Conservation (phyloP, 35 echinoderm and acorn worm genomes). For the Nesometra sesokonis region DNA sequence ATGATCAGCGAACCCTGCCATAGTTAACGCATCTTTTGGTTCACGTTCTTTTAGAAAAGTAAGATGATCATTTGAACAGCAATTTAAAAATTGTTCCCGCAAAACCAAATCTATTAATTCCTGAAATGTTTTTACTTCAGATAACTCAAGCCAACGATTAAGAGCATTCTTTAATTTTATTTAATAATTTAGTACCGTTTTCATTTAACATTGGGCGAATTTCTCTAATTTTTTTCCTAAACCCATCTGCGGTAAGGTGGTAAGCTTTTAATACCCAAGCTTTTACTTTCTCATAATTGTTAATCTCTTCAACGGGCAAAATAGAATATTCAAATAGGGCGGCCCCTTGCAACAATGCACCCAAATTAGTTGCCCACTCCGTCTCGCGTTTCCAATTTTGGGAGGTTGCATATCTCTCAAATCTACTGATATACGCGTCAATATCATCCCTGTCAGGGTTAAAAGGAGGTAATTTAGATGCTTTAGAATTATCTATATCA, state of each 20-base stretch:
- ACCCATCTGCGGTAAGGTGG: neutral
- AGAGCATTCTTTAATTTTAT: neutral
- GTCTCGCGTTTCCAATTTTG: neutral
- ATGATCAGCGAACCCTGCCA: too few relatives aligned
- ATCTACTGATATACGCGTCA: neutral
- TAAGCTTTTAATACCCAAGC: neutral
- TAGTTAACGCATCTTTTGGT: too few relatives aligned
- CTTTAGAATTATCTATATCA: too few relatives aligned
- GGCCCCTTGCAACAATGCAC: conserved; percentile 13
- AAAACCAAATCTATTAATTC: too few relatives aligned
- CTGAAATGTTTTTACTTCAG: neutral
- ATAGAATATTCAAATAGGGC: neutral
- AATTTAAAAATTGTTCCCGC: too few relatives aligned
- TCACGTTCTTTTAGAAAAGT: too few relatives aligned
- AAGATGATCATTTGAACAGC: too few relatives aligned
- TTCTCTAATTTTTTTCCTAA: neutral
- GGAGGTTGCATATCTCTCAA: neutral
- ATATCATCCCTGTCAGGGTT: neutral
- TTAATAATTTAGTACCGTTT: neutral
- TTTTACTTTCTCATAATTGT: conserved; percentile 15
- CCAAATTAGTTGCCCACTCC: conserved; percentile 13
- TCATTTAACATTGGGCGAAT: neutral
- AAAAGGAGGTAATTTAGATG: neutral
- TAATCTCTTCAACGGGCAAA: neutral
- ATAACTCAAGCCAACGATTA: conserved; percentile 12